Conservation (phyloP, 2,888 invertebrate species). For the Acronicta leporina region DNA sequence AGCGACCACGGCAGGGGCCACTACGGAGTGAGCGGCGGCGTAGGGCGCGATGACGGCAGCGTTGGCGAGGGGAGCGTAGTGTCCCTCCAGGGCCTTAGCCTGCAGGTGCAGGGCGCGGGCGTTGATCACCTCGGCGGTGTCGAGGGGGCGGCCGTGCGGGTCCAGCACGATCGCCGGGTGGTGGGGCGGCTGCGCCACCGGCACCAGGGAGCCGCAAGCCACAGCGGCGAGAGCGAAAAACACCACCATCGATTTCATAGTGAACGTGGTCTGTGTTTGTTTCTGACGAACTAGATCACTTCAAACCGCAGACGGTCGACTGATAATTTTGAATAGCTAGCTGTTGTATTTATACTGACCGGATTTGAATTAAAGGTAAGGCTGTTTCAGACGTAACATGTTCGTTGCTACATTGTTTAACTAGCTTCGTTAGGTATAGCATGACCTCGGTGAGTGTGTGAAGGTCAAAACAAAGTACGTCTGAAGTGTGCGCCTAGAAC, state of each 20-base stretch:
- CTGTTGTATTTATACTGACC: constrained; percentile 82
- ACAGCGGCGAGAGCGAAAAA: constrained; percentile 90
- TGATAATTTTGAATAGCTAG: constrained; percentile 60
- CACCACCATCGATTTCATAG: constrained; percentile 88
- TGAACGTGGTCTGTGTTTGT: constrained; percentile 72
- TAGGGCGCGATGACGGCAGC: constrained; percentile 58
- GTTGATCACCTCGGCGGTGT: constrained; percentile 85
- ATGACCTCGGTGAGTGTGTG: constrained; percentile 80
- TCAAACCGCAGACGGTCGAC: constrained; percentile 69
- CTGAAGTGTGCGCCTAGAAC: constrained; percentile 25
- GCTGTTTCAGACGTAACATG: constrained; percentile 63
- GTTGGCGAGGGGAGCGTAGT: constrained; percentile 64
- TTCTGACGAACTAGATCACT: constrained; percentile 78
- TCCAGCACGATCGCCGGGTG: constrained; percentile 84
- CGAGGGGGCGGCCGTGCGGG: constrained; percentile 84
- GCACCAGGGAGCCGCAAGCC: constrained; percentile 87
- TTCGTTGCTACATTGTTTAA: constrained; percentile 70
- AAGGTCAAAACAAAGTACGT: constrained; percentile 63
- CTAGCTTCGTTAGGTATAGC: constrained; percentile 80
- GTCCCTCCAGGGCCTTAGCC: constrained; percentile 82
- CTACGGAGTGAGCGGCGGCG: constrained; percentile 49
- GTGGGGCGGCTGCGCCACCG: constrained; percentile 83
- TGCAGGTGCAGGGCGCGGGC: constrained; percentile 85
- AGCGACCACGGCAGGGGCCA: constrained; percentile 59
- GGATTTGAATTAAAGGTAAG: constrained; percentile 84